phyloP scores from a whole-genome alignment of 2,113 vertebrate species.

The Tiliqua scincoides region DNA sequence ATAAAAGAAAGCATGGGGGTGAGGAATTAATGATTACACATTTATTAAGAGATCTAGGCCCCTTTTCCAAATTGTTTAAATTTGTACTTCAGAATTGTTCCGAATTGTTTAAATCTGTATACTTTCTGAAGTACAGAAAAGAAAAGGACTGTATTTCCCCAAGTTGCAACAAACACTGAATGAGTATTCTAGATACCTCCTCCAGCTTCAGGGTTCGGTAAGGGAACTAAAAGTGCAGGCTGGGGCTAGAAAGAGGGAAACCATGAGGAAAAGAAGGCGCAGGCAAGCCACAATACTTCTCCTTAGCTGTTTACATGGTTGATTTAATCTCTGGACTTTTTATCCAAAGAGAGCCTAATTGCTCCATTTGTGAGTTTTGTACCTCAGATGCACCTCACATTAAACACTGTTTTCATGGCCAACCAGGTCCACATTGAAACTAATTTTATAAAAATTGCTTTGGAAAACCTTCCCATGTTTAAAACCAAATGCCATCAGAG shows the following conservation, averaged over 20 bases:
- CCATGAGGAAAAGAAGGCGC: too few relatives aligned
- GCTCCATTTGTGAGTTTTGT: background rate
- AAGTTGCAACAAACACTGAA: background rate
- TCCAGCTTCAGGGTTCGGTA: background rate
- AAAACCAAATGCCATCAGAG: background rate
- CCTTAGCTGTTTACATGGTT: background rate
- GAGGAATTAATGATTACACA: background rate
- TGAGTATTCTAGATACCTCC: background rate
- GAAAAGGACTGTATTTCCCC: background rate
- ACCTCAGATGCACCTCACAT: background rate
- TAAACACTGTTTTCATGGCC: conserved; percentile 5
- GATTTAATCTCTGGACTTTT: background rate
- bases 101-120: too few relatives aligned
- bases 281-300: background rate
- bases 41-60: background rate
- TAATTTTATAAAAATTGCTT: background rate
- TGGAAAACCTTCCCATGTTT: background rate
- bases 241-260: background rate
- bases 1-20: background rate
- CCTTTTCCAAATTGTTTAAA: background rate
- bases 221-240: background rate
- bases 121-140: background rate
- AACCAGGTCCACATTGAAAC: conserved; percentile 1
- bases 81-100: too few relatives aligned
- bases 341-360: background rate